phyloP scores from a whole-genome alignment of 2,888 invertebrate species.

The Leucoptera coffeella region DNA sequence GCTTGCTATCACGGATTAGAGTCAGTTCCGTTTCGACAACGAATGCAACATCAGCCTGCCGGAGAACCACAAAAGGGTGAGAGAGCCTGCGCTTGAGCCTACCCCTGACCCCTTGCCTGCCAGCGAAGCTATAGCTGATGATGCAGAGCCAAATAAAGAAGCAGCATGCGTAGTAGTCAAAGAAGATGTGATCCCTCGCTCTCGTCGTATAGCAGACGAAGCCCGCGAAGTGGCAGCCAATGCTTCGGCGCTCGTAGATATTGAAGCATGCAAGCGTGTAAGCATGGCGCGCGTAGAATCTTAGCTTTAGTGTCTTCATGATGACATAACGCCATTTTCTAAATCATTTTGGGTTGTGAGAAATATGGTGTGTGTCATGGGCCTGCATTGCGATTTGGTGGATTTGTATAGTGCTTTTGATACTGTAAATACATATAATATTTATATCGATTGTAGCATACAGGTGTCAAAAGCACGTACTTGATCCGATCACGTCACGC shows the following conservation, averaged over 20 bases:
- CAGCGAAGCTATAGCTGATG: conserved; percentile 23
- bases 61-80: conserved; percentile 98
- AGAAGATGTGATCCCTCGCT: conserved; percentile 36
- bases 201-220: conserved; percentile 38
- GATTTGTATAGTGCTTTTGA: too few relatives aligned
- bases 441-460: too few relatives aligned
- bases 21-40: conserved; percentile 99
- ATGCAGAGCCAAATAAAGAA: conserved; percentile 20
- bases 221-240: conserved; percentile 46
- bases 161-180: conserved; percentile 43
- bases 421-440: too few relatives aligned
- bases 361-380: too few relatives aligned
- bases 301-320: too few relatives aligned
- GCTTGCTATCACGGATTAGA: conserved; percentile 59
- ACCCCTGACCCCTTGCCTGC: conserved; percentile 14
- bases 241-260: conserved; percentile 50
- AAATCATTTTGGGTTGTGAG: too few relatives aligned
- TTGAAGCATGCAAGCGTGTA: conserved; percentile 65
- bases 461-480: too few relatives aligned
- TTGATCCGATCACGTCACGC: too few relatives aligned
- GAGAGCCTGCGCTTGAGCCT: conserved; percentile 35
- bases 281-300: conserved; percentile 48
- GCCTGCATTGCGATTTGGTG: too few relatives aligned
- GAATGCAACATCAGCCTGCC: conserved; percentile 96
- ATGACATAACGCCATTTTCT: too few relatives aligned